phyloP scores from a whole-genome alignment of 2,113 vertebrate genomes.

The Neolamprologus hecqui region DNA sequence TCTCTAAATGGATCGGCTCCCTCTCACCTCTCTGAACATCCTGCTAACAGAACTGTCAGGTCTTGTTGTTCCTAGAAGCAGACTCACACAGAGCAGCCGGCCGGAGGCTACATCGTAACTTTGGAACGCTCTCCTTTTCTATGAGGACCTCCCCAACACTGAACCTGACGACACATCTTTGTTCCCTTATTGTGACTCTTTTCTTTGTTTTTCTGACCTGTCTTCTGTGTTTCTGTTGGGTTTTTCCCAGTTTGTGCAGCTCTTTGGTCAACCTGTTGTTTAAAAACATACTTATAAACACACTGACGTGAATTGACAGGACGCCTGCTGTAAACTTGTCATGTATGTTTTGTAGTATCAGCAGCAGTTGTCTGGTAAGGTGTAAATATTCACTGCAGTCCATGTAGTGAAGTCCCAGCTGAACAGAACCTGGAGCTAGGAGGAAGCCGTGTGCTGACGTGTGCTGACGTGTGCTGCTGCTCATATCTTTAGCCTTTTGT shows the following conservation, averaged over 20 bases:
- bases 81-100: not conserved
- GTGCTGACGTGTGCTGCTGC: not conserved
- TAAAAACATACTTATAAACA: not conserved
- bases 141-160: not conserved
- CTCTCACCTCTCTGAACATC: not conserved
- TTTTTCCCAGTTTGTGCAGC: not conserved
- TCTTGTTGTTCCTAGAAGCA: not conserved
- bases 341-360: not conserved
- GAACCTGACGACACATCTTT: not conserved
- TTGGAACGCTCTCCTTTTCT: not conserved
- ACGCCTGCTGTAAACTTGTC: not conserved
- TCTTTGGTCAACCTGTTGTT: fast-evolving
- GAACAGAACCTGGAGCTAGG: not conserved
- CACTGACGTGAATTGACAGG: not conserved
- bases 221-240: not conserved
- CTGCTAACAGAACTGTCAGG: not conserved
- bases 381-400: not conserved
- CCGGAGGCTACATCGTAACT: not conserved
- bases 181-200: not conserved
- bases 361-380: not conserved
- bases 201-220: fast-evolving
- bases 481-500: not conserved
- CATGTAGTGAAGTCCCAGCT: not conserved
- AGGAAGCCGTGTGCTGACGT: not conserved
- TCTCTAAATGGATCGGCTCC: not conserved